Base-by-base conservation (phyloP, 1,140 invertebrate species). In the Oreohelix idahoensis region DNA sequence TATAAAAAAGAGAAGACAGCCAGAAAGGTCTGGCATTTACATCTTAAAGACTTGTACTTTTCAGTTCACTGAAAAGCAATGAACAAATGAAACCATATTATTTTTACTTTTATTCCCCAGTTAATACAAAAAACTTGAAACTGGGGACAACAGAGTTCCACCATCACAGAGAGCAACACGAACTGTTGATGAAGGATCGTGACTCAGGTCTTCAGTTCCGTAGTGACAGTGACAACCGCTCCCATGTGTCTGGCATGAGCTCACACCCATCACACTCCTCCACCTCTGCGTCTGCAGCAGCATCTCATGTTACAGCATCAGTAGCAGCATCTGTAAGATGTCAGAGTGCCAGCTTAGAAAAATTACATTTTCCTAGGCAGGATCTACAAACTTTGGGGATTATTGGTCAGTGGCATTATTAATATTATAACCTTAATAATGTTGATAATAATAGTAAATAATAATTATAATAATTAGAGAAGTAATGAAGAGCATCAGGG, bases 351-450 rank as follows among this genome's bases (percentile, higher is more conserved):
- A 95, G 95, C 70, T 96, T 96, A 87, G 97, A 97, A 53, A 95
- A 96, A 86, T 92, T 97, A 8, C 93, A 95, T 0, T 94, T 96
- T 75, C 95, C 96, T 0, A 93, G 96, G 70, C 94, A 94, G 26
- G 94, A 96, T 83, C 92, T 98, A 0, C 95, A 95, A 11, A 96
- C 97, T 71, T 93, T 97, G 39, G 96, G 97, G 83, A 95, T 97
- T 13, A 94, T 98, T 83, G 95, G 95, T 94, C 89, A 88, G 89
- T 69, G 10, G 11, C 8, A 36, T 75, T 63, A 58, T 23, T 17
- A 26, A 26, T 15, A 15, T 23, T 58, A 4, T 58, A 58, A 58
- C 26, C 10, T 45, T 8, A 45, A 45, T 8, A 45, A n/a, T n/a
- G n/a, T n/a, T n/a, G n/a, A n/a, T n/a, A n/a, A n/a, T n/a, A n/a